Percentiles rank a stretch among this genome's conserved stretches.
These are phyloP conservation scores for Petrophora chlorosata DNA, from an alignment of 2,888 invertebrate species.

Conservation along the genomic window DNA sequence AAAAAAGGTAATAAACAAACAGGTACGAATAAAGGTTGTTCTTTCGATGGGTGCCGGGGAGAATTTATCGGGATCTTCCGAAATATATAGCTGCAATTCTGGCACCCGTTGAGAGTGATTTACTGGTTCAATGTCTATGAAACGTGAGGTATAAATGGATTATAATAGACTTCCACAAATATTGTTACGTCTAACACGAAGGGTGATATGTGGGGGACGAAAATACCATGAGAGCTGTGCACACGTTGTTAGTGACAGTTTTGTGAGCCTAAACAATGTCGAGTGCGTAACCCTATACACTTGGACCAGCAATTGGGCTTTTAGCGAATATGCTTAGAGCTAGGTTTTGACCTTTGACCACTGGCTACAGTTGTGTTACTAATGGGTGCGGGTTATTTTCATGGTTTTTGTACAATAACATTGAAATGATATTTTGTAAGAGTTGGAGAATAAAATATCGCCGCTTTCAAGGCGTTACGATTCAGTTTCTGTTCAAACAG, in stretches of 20 bases:
- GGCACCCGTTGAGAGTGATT: constrained; percentile 59
- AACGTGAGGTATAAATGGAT: constrained; percentile 63
- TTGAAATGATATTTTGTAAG: no score
- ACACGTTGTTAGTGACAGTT: constrained; percentile 41
- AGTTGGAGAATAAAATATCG: no score
- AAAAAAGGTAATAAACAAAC: constrained; percentile 64
- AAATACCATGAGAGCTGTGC: constrained; percentile 31
- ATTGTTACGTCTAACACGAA: constrained; percentile 11
- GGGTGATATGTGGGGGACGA: constrained; percentile 18
- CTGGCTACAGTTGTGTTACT: no score
- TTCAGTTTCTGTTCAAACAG: no score
- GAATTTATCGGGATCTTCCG: constrained; percentile 70
- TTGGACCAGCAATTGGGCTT: neutral
- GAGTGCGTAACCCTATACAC: no score
- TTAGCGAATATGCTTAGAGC: constrained; percentile 6
- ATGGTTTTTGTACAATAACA: no score
- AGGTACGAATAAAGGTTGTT: constrained; percentile 68
- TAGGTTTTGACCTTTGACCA: constrained; percentile 5
- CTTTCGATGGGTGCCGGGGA: constrained; percentile 59
- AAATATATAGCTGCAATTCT: constrained; percentile 67
- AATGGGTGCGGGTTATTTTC: no score
- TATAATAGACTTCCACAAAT: constrained; percentile 41
- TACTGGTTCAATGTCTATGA: constrained; percentile 59
- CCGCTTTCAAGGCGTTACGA: no score
- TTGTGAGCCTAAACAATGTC: constrained; percentile 18